Evolutionary conservation across 2,888 invertebrate genomes (phyloP), one percentile per base, ranked within the genome.

Genomic region (Eueremaeus valkanovi): DNA sequence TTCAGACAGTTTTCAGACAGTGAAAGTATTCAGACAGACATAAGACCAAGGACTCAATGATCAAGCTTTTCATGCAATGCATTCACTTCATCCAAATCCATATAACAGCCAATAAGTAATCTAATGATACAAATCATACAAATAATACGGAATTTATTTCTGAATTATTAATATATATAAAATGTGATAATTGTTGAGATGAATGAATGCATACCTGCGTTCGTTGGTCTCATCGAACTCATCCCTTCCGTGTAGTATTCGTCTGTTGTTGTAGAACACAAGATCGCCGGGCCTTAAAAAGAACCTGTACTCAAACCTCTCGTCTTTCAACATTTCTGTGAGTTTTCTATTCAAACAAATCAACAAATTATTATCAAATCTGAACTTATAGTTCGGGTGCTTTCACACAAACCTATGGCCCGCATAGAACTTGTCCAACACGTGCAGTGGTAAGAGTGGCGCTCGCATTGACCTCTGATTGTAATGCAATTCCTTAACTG

Each of bases 391-490:
- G 18, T 55, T 55, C 21, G 24, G n/a, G 21, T 2, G 76, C 76
- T 76, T n/a, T n/a, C n/a, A n/a, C n/a, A n/a, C 80, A 75, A 82
- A 51, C 55, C 55, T 11, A 55, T 55, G 83, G 13, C 83, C 82
- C 75, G 81, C 81, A 78, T 83, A 83, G 77, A 83, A 83, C 18
- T 82, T 81, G 40, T 81, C 63, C 72, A 72, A n/a, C 29, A 72
- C 58, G 16, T 82, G 81, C n/a, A 80, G 79, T 16, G 82, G 83
- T 13, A 81, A 80, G 78, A 82, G 81, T 9, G 83, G 79, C 6
- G 83, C 82, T 42, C 82, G 81, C 82, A 82, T 83, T 9, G 83
- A 83, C 27, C 82, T 79, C 66, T 82, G 82, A 75, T 82, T 83
- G 77, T 81, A 82, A 78, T 83, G 82, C 27, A 83, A 82, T 78